Evolutionary conservation across 2,888 invertebrate genomes (phyloP).

Genomic region (Drosophila anceps): DNA sequence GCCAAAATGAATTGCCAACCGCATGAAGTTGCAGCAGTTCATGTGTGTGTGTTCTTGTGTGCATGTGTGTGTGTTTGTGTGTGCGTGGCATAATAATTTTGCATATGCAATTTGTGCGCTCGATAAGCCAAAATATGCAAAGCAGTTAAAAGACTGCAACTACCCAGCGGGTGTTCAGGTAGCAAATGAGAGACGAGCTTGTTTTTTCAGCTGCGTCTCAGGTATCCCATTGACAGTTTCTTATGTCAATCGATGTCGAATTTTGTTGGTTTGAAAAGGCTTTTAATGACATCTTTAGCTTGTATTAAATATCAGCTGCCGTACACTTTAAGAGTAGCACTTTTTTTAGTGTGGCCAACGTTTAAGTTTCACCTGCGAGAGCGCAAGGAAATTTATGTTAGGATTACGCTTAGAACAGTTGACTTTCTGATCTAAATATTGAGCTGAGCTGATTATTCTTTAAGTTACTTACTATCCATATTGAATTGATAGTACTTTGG

Average conservation of each 20-base stretch:
- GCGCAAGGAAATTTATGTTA: not conserved
- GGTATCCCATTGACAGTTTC: slow-evolving; percentile 47
- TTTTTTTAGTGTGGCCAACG: no score
- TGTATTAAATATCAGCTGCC: not conserved
- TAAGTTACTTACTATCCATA: not conserved
- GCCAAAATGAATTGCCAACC: slow-evolving; percentile 67
- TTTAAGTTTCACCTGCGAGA: not conserved
- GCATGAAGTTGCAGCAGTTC: slow-evolving; percentile 36
- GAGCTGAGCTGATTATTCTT: not conserved
- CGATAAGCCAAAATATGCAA: slow-evolving; percentile 72
- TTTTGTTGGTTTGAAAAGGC: not conserved
- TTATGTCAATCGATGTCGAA: slow-evolving; percentile 25
- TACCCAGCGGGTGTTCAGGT: not conserved
- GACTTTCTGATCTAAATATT: not conserved
- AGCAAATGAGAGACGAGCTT: not conserved
- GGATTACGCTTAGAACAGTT: not conserved
- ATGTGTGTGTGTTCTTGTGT: slow-evolving; percentile 15
- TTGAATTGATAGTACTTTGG: not conserved
- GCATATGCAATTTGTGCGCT: slow-evolving; percentile 72
- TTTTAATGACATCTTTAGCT: not conserved
- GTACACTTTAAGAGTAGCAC: not conserved
- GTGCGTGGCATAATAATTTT: slow-evolving; percentile 62
- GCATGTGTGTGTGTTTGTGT: slow-evolving; percentile 22
- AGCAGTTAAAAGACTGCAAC: slow-evolving; percentile 48
- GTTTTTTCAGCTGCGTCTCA: slow-evolving; percentile 15